phyloP scores from a whole-genome alignment of 1,140 invertebrate genomes.

The Drosophila micromelanica region DNA sequence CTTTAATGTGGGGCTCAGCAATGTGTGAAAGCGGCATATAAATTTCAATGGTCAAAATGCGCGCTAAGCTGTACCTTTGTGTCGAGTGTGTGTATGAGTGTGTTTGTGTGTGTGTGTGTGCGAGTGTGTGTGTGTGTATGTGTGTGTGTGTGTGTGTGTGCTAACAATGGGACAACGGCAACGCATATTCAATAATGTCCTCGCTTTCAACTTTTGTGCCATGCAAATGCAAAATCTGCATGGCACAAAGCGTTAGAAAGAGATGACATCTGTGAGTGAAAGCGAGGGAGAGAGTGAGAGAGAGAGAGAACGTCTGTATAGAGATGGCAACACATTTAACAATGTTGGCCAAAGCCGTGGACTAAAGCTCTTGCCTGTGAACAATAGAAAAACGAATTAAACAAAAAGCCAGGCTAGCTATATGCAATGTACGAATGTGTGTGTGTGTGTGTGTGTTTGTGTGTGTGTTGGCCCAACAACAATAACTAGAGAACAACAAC shows the following conservation, averaged over 20 bases:
- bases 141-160: constrained; percentile 20
- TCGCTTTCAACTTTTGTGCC: constrained; percentile 78
- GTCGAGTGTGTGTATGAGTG: constrained; percentile 20
- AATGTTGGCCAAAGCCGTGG: constrained; percentile 75
- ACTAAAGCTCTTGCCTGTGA: constrained; percentile 75
- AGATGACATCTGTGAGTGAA: background rate
- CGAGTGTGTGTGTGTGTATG: constrained; percentile 12
- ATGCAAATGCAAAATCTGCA: constrained; percentile 70
- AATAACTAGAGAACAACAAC: constrained; percentile 39
- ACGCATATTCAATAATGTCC: constrained; percentile 80
- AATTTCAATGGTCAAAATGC: constrained; percentile 75
- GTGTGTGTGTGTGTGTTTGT: constrained; percentile 5
- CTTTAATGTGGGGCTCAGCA: constrained; percentile 54
- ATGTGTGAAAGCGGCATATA: constrained; percentile 60
- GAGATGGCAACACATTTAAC: constrained; percentile 69
- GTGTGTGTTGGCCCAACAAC: constrained; percentile 37
- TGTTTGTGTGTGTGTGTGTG: background rate
- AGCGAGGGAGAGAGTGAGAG: background rate
- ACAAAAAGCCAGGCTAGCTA: constrained; percentile 70
- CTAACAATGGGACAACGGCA: constrained; percentile 64
- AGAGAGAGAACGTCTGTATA: constrained; percentile 16
- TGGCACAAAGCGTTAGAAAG: background rate
- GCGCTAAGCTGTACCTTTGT: constrained; percentile 61
- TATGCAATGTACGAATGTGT: background rate
- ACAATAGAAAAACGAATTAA: constrained; percentile 82